phyloP scores from a whole-genome alignment of 2,113 vertebrate genomes.

The Epinephelus moara region DNA sequence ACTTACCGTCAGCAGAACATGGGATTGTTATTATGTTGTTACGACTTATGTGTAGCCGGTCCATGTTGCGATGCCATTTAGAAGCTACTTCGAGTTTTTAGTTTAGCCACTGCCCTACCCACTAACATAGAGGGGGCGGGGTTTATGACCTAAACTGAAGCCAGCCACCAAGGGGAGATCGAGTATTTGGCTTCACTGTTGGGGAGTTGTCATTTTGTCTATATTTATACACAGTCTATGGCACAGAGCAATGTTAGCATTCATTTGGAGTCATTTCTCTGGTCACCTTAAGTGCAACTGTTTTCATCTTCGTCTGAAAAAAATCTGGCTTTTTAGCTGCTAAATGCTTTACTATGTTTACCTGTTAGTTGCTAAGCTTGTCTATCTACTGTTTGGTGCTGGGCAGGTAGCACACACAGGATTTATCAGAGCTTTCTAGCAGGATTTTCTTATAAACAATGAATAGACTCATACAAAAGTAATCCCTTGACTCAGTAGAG shows the following conservation, averaged over 20 bases:
- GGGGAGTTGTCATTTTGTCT: too few species aligned
- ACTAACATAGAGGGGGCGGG: too few species aligned
- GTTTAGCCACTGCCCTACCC: too few species aligned
- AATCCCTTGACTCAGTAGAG: too few species aligned
- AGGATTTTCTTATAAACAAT: too few species aligned
- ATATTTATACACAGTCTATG: too few species aligned
- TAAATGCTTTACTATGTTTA: neutral
- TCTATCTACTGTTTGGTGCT: neutral
- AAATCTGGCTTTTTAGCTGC: neutral
- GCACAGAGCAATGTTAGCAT: neutral
- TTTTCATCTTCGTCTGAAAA: neutral
- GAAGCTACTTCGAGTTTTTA: too few species aligned
- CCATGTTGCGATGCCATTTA: too few species aligned
- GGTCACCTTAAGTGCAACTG: neutral
- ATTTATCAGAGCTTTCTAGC: neutral
- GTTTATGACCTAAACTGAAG: too few species aligned
- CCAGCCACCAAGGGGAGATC: too few species aligned
- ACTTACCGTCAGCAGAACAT: neutral
- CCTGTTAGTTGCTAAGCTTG: neutral
- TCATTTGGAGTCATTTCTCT: neutral
- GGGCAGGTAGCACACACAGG: neutral
- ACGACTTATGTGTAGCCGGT: neutral
- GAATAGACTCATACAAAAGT: too few species aligned
- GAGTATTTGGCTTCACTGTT: too few species aligned
- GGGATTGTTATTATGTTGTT: neutral